A percentile compares a stretch with the other conserved stretches of the same genome.
Evolutionary conservation across 2,113 vertebrate genomes (phyloP).

Genomic region (Hiodon tergisus): DNA sequence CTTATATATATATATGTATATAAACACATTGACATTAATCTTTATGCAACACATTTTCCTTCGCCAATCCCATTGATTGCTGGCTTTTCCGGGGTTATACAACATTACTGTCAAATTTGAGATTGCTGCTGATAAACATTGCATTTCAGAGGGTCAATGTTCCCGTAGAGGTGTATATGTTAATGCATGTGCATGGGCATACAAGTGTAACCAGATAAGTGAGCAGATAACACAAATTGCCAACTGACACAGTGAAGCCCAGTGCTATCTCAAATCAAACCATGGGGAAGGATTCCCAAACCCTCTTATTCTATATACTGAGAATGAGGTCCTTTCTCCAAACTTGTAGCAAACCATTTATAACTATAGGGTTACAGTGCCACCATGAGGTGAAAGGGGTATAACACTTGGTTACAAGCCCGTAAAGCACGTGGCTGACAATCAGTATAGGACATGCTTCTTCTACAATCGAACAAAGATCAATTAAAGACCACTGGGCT

Average conservation of each 20-base stretch:
- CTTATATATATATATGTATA: not conserved
- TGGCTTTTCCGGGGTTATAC: not conserved
- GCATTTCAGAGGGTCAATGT: too few relatives aligned
- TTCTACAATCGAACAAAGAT: too few relatives aligned
- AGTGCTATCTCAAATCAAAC: not conserved
- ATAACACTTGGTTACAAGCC: not conserved
- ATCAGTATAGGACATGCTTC: not conserved
- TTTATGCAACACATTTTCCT: slow-evolving; percentile 15
- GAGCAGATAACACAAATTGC: too few relatives aligned
- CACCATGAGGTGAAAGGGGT: not conserved
- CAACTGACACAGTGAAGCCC: not conserved
- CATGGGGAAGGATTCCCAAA: not conserved
- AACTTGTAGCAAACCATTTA: not conserved
- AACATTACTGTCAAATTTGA: not conserved
- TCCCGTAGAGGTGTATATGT: too few relatives aligned
- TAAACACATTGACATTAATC: slow-evolving; percentile 9
- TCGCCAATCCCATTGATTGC: not conserved
- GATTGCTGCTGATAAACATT: too few relatives aligned
- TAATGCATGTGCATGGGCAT: too few relatives aligned
- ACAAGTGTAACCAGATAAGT: too few relatives aligned
- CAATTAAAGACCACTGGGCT: too few relatives aligned
- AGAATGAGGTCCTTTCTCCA: not conserved
- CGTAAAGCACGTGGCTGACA: not conserved
- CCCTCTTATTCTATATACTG: not conserved
- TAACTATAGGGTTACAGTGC: slow-evolving; percentile 15